Evolutionary conservation across 2,888 invertebrate genomes (phyloP).

Genomic region (Physocephala rufipes): DNA sequence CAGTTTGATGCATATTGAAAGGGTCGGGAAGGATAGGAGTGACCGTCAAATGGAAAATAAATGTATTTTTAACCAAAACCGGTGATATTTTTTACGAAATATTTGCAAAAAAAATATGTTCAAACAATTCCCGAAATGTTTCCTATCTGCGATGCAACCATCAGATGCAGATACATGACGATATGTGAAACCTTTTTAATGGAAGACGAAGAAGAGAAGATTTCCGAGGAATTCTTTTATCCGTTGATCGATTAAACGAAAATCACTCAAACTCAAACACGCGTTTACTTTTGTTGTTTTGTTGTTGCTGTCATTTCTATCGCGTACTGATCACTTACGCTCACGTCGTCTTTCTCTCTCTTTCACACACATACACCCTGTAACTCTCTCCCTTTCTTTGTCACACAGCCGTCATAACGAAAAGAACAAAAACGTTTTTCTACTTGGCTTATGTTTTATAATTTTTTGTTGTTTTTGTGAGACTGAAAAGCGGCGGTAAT

Average conservation of each 20-base stretch:
- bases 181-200: no score
- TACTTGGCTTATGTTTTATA: constrained; percentile 19
- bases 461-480: constrained; percentile 38
- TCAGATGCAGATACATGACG: neutral
- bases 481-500: constrained; percentile 46
- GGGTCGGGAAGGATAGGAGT: no score
- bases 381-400: no score
- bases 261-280: neutral
- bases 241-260: constrained; percentile 16
- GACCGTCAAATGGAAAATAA: no score
- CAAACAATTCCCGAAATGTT: neutral
- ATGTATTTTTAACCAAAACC: no score
- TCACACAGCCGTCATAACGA: constrained; percentile 31
- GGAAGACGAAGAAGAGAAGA: no score
- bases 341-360: no score
- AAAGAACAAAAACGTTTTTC: constrained; percentile 36
- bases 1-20: no score
- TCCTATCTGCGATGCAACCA: neutral
- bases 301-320: constrained; percentile 38
- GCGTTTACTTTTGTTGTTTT: neutral
- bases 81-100: neutral
- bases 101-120: neutral
- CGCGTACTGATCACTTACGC: constrained; percentile 21
- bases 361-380: no score
- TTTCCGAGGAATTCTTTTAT: no score